phyloP scores from a whole-genome alignment of 1,140 invertebrate species.

The Saccostrea echinata region DNA sequence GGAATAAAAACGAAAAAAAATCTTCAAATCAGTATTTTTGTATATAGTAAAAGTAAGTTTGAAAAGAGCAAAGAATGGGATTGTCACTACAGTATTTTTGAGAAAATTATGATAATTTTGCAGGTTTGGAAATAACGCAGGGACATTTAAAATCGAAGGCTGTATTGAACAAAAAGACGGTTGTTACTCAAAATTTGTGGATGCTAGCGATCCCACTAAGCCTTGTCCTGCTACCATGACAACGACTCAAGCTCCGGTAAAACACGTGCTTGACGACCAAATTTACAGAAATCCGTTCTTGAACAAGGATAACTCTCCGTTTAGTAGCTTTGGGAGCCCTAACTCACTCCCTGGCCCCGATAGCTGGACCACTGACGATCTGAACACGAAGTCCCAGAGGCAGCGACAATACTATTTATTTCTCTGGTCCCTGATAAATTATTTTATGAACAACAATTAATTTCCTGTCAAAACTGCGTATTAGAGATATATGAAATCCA shows the following conservation, averaged over 20 bases:
- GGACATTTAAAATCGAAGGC: constrained; percentile 17
- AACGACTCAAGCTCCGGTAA: not conserved
- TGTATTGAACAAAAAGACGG: constrained; percentile 32
- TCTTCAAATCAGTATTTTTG: too few species aligned
- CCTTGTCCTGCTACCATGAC: not conserved
- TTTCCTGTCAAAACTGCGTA: not conserved
- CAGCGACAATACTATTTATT: not conserved
- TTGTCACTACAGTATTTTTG: not conserved
- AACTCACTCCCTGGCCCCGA: not conserved
- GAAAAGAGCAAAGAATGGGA: too few species aligned
- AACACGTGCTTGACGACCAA: not conserved
- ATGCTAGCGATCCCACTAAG: not conserved
- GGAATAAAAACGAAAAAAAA: too few species aligned
- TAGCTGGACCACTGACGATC: not conserved
- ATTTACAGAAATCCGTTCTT: not conserved
- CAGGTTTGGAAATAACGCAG: constrained; percentile 35
- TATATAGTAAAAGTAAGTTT: too few species aligned
- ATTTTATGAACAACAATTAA: not conserved
- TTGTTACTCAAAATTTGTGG: constrained; percentile 37
- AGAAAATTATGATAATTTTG: not conserved
- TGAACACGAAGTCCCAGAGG: not conserved
- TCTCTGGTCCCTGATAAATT: not conserved
- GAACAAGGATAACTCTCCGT: not conserved
- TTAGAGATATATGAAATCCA: not conserved
- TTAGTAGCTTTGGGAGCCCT: not conserved